These are phyloP conservation scores for Poeciliopsis turneri DNA, from an alignment of 2,797 vertebrate species.

Conservation along the genomic window DNA sequence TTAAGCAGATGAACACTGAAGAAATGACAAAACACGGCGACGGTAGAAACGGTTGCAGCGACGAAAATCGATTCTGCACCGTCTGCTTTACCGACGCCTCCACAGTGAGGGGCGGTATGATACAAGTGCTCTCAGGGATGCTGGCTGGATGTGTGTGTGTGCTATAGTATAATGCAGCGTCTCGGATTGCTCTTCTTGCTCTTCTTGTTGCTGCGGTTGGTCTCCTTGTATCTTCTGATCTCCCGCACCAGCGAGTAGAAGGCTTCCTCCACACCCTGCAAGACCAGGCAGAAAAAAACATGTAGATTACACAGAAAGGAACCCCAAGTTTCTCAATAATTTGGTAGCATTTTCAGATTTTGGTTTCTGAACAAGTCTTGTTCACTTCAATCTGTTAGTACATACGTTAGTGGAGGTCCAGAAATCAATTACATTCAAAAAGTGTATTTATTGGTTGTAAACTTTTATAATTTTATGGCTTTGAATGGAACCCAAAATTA, in stretches of 20 bases:
- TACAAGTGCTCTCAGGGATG: conserved; percentile 51
- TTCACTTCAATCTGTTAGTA: not conserved
- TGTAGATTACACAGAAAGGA: conserved; percentile 7
- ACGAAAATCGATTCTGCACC: conserved; percentile 12
- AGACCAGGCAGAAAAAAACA: conserved; percentile 8
- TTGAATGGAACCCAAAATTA: not conserved
- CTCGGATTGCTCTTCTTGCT: conserved; percentile 86
- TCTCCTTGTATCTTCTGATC: conserved; percentile 89
- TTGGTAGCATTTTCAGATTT: not conserved
- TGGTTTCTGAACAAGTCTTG: not conserved
- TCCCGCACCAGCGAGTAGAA: conserved; percentile 89
- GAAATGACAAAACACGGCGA: conserved; percentile 23
- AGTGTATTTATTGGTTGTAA: not conserved
- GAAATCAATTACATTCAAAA: not conserved
- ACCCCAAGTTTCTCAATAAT: not conserved
- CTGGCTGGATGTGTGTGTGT: conserved; percentile 18
- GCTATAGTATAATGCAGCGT: conserved; percentile 82
- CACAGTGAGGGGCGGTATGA: conserved; percentile 26
- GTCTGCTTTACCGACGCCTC: conserved; percentile 15
- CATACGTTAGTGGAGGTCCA: not conserved
- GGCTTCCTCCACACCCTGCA: conserved; percentile 88
- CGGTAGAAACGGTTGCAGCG: no score
- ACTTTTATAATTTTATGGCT: not conserved
- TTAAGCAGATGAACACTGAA: conserved; percentile 22
- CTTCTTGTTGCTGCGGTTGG: conserved; percentile 87